Evolutionary conservation across 1,140 invertebrate genomes (phyloP).

Genomic region (Drosophila lacertosa): DNA sequence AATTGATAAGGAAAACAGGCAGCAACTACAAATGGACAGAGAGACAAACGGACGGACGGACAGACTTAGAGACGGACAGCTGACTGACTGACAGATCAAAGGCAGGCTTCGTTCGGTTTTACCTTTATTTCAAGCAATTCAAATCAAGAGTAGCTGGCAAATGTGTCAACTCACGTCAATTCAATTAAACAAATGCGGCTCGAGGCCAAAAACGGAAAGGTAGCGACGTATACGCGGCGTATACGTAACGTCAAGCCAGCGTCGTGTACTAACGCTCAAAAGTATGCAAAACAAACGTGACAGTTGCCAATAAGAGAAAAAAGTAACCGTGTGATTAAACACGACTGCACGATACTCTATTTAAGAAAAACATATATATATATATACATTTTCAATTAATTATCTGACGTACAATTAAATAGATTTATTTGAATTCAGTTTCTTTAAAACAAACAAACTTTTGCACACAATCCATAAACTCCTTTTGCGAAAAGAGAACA

Average conservation of each 20-base stretch:
- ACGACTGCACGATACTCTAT: neutral
- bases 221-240: constrained; percentile 43
- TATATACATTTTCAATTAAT: too few relatives aligned
- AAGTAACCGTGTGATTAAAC: too few relatives aligned
- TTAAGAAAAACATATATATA: neutral
- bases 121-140: constrained; percentile 41
- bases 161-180: constrained; percentile 56
- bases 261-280: constrained; percentile 38
- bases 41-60: constrained; percentile 35
- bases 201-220: constrained; percentile 19
- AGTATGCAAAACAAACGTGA: constrained; percentile 73
- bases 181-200: constrained; percentile 70
- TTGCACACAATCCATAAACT: neutral
- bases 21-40: constrained; percentile 37
- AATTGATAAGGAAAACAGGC: constrained; percentile 67
- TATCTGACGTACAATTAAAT: too few relatives aligned
- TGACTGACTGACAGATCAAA: constrained; percentile 60
- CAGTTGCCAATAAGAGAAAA: constrained; percentile 32
- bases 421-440: too few relatives aligned
- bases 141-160: constrained; percentile 34
- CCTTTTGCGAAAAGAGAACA: neutral
- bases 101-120: constrained; percentile 23
- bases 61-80: neutral
- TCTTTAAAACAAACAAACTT: neutral
- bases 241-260: constrained; percentile 49